Base-by-base conservation (phyloP, 2,797 vertebrate species). In the Buphagus erythrorhynchus region DNA sequence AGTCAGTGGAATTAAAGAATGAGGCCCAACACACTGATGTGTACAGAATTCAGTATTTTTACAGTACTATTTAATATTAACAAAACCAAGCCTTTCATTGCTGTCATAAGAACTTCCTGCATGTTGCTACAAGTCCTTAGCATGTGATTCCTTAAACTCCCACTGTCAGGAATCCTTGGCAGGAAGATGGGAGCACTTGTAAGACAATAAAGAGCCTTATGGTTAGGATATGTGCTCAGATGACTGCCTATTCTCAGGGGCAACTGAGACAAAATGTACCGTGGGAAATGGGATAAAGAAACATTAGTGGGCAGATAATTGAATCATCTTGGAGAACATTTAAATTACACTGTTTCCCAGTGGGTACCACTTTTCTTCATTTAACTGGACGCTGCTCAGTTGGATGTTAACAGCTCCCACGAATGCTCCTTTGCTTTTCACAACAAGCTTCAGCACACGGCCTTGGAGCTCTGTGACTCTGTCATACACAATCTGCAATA, bases 371-470 rank as follows among this genome's bases (percentile, higher is more conserved):
- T 98, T 81, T 59, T 97, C 97, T 98, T 98, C 94, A 94, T 98
- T 96, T 96, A 97, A 55, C 96, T 88, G 92, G 97, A 86, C 75
- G 3, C 94, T 91, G 43, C 97, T 97, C 95, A 99, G 97, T 38
- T 88, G 97, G 61, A 99, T 98, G 94, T 97, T 98, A 82, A 98
- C 97, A 16, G 98, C 98, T 65, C 98, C 98, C 61, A 99, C 94
- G 45, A 98, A 98, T 1, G 80, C 61, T 82, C 98, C 98, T 96
- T 96, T 99, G 96, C 98, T 99, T 96, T 99, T 99, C 90, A 99
- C 99, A 5, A 97, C 98, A 35, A 99, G 97, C 93, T 98, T 98
- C 96, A 99, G 97, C 52, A 98, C 81, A 40, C 24, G 97, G 89
- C 98, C 98, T 38, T 97, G 82, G 49, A 99, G 97, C 26, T 97